A percentile compares a stretch with the other conserved stretches of the same genome.
Conservation (phyloP, 2,888 invertebrate genomes). For the Aphodius granarius region DNA sequence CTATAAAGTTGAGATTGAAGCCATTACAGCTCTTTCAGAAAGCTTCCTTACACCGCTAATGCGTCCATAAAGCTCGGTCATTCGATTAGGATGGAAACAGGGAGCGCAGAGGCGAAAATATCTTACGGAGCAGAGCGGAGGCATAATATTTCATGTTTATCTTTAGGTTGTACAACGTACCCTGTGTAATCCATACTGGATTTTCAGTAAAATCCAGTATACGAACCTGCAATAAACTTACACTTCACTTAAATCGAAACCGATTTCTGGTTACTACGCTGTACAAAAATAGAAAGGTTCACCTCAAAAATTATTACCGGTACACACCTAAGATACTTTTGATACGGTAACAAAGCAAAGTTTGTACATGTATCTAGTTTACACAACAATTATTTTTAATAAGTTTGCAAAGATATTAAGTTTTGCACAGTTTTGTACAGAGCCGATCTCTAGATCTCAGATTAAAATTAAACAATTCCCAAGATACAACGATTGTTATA, state of each 20-base stretch:
- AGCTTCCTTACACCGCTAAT: not conserved
- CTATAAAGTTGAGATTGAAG: not conserved
- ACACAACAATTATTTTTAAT: no score
- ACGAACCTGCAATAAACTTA: not conserved
- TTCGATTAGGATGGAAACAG: not conserved
- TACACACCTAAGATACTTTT: no score
- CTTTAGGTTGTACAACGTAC: not conserved
- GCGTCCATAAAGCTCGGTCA: not conserved
- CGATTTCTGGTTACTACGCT: no score
- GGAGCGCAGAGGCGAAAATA: not conserved
- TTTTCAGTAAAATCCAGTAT: not conserved
- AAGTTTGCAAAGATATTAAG: no score
- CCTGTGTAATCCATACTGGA: not conserved
- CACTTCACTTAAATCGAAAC: not conserved
- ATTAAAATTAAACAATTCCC: no score
- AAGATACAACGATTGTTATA: no score
- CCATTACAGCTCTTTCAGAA: not conserved
- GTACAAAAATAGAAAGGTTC: no score
- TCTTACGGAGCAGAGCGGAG: not conserved
- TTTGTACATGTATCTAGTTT: no score
- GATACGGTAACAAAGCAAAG: no score
- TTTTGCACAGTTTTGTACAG: no score
- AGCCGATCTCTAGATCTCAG: no score
- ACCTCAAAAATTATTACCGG: no score
- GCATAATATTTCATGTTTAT: not conserved